A percentile compares a stretch with the other conserved stretches of the same genome.
phyloP scores from a whole-genome alignment of 2,113 vertebrate species.

The Carassius auratus region DNA sequence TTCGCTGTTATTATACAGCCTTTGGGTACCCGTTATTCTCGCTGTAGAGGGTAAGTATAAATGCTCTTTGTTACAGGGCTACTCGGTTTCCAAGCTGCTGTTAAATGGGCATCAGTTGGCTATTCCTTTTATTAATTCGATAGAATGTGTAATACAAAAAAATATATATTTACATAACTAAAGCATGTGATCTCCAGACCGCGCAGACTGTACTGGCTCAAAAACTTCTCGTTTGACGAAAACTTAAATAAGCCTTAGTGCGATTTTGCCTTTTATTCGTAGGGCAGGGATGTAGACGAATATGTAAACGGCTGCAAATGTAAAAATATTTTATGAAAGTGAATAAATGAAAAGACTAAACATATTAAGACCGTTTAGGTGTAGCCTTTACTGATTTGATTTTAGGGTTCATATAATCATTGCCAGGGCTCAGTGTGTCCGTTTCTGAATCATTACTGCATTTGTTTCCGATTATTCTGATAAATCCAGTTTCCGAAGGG shows the following conservation, averaged over 20 bases:
- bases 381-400: neutral
- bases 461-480: neutral
- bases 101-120: neutral
- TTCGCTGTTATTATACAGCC: constrained; percentile 80
- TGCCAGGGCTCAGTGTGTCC: neutral
- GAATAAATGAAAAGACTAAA: neutral
- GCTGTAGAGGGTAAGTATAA: constrained; percentile 77
- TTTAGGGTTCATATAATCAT: neutral
- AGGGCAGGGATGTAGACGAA: neutral
- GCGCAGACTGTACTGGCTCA: neutral
- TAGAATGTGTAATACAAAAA: neutral
- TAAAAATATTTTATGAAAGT: neutral
- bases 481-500: neutral
- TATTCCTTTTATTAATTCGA: neutral
- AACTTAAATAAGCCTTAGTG: constrained; percentile 6
- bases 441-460: neutral
- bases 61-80: constrained; percentile 41
- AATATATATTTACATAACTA: no score
- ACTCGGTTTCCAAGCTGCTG: neutral
- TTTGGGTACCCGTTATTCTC: constrained; percentile 74
- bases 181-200: neutral
- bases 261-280: neutral
- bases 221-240: constrained; percentile 17
- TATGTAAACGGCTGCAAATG: neutral
- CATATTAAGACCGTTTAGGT: neutral